Evolutionary conservation across 2,888 invertebrate species (phyloP).

Genomic region (Brachypalpus laphriformis): DNA sequence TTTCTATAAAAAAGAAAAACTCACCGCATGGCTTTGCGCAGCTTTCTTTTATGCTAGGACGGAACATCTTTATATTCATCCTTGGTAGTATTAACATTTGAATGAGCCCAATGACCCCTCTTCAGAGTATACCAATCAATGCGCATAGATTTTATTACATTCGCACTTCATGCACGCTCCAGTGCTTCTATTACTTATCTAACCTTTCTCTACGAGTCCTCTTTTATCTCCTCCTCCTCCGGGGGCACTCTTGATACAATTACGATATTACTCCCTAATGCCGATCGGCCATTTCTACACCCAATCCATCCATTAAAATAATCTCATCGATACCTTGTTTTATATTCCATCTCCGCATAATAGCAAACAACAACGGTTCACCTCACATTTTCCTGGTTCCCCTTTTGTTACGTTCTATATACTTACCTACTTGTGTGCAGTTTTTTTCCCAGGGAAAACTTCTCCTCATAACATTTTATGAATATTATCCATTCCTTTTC

Average conservation of each 20-base stretch:
- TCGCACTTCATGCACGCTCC: conserved; percentile 36
- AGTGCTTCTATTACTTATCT: conserved; percentile 28
- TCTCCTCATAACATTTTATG: conserved; percentile 66
- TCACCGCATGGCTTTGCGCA: too few species aligned
- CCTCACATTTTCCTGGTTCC: conserved; percentile 31
- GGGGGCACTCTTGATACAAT: conserved; percentile 38
- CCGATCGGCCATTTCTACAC: conserved; percentile 58
- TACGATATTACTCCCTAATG: conserved; percentile 49
- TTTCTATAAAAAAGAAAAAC: too few species aligned
- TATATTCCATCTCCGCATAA: conserved; percentile 64
- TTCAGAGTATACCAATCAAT: conserved; percentile 35
- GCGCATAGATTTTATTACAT: conserved; percentile 45
- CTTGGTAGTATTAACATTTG: background rate
- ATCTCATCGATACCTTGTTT: conserved; percentile 72
- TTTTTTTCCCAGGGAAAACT: conserved; percentile 20
- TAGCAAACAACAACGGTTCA: conserved; percentile 66
- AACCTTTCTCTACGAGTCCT: background rate
- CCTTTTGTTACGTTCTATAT: conserved; percentile 13
- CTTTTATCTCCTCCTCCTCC: background rate
- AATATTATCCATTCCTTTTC: conserved; percentile 66
- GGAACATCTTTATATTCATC: background rate
- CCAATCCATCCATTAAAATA: conserved; percentile 70
- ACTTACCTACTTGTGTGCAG: background rate
- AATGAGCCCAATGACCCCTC: conserved; percentile 12
- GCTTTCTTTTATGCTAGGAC: too few species aligned